Conservation (phyloP, 2,888 invertebrate genomes). For the Adelphocoris suturalis region DNA sequence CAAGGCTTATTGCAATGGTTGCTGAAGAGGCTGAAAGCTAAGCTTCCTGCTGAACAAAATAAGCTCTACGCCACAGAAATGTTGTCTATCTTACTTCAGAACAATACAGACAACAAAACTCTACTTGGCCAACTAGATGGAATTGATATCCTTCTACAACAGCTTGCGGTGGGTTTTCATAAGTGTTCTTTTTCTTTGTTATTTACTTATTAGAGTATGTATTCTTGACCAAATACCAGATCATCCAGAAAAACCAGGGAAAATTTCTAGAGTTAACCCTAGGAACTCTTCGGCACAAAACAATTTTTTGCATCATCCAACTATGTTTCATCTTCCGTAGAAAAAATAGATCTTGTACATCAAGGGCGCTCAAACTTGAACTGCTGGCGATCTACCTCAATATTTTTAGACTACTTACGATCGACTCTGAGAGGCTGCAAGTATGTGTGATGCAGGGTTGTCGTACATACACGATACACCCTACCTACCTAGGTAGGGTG, state of each 20-base stretch:
- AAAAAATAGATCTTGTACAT: no score
- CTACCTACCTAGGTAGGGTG: no score
- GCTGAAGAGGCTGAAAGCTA: slow-evolving; percentile 91
- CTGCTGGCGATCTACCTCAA: no score
- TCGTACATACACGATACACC: no score
- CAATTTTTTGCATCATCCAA: no score
- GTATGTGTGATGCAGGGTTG: no score
- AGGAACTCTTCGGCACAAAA: not conserved
- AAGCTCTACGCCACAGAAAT: slow-evolving; percentile 98
- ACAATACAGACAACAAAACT: slow-evolving; percentile 89
- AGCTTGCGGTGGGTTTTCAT: slow-evolving; percentile 86
- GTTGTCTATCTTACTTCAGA: slow-evolving; percentile 95
- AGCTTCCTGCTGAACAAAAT: slow-evolving; percentile 95
- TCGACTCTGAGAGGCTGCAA: no score
- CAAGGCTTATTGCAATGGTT: slow-evolving; percentile 96
- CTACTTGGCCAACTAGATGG: slow-evolving; percentile 95
- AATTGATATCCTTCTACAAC: slow-evolving; percentile 96
- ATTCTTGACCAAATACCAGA: not conserved
- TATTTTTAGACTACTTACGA: no score
- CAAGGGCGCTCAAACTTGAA: no score
- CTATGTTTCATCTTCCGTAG: no score
- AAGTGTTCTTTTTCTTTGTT: no score
- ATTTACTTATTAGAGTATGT: no score
- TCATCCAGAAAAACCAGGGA: not conserved
- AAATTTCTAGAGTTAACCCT: not conserved